Base-by-base conservation (phyloP, 2,113 vertebrate species). In the Pimephales promelas region DNA sequence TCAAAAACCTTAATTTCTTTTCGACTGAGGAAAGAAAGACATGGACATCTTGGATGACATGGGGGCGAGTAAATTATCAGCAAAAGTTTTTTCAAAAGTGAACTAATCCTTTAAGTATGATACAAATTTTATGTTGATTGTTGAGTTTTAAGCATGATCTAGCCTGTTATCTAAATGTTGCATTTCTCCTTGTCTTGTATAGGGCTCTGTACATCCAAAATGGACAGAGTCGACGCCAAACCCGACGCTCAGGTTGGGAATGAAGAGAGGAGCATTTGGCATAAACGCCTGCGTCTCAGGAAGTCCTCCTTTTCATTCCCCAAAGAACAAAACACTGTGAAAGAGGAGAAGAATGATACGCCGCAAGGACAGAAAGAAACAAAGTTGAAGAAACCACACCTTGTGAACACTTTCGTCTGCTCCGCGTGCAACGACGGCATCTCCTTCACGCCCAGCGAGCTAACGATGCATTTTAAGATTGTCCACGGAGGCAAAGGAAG, bases 391-490 rank as follows among this genome's bases (percentile, higher is more conserved):
- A 87, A 91, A 73, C 90, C 91, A 86, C 92, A 6, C 16, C 61
- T 64, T 2, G 10, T 90, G 78, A 92, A 91, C 84, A 94, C 93
- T 91, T 97, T 99, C 87, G 92, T 81, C 36, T 98, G 97, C 90
- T 93, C 92, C 0, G 95, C 95, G 76, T 98, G 97, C 89, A 92
- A 86, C 84, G 95, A 97, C 89, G 91, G 90, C 24, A 72, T 91
- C 81, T 92, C 90, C 22, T 98, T 97, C 77, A 94, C 94, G 87
- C 96, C 96, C 66, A 96, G 95, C 88, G 96, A 97, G 89, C 92
- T 98, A n/a, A 92, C 93, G 87, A 96, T 93, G 89, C 98, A 98
- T 90, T 98, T 96, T 92, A 93, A 95, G 86, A 94, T 95, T 79
- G 93, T 94, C 81, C 97, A 98, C 85, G 79, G 73, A 70, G 70